phyloP scores from a whole-genome alignment of 2,113 vertebrate species.

The western clawed frog (Xenopus tropicalis) region UCB_Xtro_10.0 CM004446.2:112019501-112020000 shows the following conservation, averaged over 20 bases:
- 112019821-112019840: constrained; percentile 70
- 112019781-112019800: constrained; percentile 70
- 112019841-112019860: constrained; percentile 40
- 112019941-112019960: not conserved
- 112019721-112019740: constrained; percentile 59
- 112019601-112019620: not conserved
- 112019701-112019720: constrained; percentile 19
- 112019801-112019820: constrained; percentile 75
- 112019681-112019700: not conserved
- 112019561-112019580: too few species aligned
- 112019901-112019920: too few species aligned
- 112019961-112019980: constrained; percentile 3
- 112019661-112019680: not conserved
- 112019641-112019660: not conserved
- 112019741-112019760: constrained; percentile 69
- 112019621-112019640: constrained; percentile 13
- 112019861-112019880: not conserved
- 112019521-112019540: too few species aligned
- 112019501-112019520: not conserved
- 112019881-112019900: not conserved
- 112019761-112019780: constrained; percentile 59
- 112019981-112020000: not conserved
- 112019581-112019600: not conserved
- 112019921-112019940: not conserved
- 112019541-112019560: too few species aligned